These are phyloP conservation scores for Thripadectes ignobilis DNA, from an alignment of 2,797 vertebrate genomes.

Conservation along the genomic window DNA sequence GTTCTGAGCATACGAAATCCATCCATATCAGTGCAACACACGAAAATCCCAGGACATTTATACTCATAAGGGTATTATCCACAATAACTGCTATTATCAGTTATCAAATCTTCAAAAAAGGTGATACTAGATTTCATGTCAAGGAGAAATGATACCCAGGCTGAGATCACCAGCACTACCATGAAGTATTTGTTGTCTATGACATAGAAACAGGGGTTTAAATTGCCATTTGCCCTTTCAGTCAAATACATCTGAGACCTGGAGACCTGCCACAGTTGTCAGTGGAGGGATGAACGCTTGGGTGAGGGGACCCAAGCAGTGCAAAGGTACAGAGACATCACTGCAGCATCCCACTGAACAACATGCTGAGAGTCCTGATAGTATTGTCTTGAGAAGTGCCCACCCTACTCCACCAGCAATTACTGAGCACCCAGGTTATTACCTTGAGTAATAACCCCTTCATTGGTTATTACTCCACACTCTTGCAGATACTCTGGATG, in stretches of 20 bases:
- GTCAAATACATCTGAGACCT: background rate
- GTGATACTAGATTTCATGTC: background rate
- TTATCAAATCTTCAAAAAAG: background rate
- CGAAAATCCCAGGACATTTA: background rate
- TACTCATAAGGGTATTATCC: background rate
- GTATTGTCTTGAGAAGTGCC: background rate
- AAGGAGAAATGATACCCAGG: background rate
- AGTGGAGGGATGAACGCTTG: background rate
- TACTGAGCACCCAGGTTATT: background rate
- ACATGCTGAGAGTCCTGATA: background rate
- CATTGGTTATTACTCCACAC: background rate
- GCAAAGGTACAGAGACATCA: accelerated
- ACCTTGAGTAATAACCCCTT: background rate
- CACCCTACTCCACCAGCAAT: background rate
- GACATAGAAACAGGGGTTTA: background rate
- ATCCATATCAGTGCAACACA: background rate
- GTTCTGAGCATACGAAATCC: background rate
- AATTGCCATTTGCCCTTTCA: background rate
- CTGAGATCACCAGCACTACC: background rate
- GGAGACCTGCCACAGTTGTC: background rate
- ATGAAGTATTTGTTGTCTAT: background rate
- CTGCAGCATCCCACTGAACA: background rate
- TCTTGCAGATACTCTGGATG: background rate
- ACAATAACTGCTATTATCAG: background rate
- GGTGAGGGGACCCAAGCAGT: background rate